These are phyloP conservation scores for Ciconia maguari DNA, from an alignment of 2,113 vertebrate species.

Conservation along the genomic window DNA sequence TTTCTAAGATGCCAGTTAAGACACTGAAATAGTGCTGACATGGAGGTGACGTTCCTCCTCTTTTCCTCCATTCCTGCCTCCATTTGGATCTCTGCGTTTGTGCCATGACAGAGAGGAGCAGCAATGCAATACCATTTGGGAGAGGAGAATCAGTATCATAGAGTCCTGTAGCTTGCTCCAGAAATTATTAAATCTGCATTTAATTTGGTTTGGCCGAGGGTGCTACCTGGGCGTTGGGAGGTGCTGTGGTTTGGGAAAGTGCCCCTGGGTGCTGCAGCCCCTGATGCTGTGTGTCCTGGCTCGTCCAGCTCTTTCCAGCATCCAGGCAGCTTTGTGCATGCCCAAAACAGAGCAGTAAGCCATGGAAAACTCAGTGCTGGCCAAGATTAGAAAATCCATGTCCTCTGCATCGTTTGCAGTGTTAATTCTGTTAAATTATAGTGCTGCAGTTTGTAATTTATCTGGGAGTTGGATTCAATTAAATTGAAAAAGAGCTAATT, in stretches of 20 bases:
- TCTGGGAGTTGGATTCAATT: constrained; percentile 27
- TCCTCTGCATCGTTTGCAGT: neutral
- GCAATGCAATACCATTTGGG: neutral
- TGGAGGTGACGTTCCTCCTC: neutral
- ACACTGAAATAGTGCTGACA: neutral
- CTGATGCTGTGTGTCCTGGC: neutral
- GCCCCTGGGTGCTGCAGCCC: neutral
- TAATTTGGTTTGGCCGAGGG: neutral
- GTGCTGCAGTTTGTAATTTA: constrained; percentile 18
- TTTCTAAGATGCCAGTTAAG: neutral
- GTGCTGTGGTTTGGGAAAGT: neutral
- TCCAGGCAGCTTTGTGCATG: neutral
- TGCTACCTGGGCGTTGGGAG: neutral
- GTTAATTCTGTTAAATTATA: constrained; percentile 22
- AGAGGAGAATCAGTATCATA: neutral
- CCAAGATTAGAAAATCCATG: neutral
- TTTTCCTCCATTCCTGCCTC: neutral
- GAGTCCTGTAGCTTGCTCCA: neutral
- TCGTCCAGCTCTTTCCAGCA: neutral
- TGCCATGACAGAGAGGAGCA: neutral
- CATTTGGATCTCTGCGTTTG: neutral
- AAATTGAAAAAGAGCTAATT: constrained; percentile 44
- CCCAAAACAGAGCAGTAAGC: neutral
- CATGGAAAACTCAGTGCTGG: neutral
- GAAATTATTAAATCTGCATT: neutral